phyloP scores from a whole-genome alignment of 2,888 invertebrate genomes.

The Anagyrus pseudococci region DNA sequence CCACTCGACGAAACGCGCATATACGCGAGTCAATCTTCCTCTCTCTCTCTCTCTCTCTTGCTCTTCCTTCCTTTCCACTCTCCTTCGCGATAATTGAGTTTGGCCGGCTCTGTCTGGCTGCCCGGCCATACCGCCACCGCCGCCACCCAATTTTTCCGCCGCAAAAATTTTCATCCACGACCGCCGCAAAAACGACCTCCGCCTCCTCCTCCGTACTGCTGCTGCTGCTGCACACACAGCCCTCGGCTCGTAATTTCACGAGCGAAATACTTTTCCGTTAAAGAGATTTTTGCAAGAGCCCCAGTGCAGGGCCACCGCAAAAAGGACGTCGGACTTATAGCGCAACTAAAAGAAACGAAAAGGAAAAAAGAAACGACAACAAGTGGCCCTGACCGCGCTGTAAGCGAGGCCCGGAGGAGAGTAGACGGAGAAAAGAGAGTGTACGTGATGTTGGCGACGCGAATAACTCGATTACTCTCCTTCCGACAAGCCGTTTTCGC shows the following conservation, averaged over 20 bases:
- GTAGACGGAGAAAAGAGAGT: neutral
- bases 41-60: no score
- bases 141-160: slow-evolving; percentile 5
- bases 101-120: neutral
- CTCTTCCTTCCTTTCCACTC: no score
- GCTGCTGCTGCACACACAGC: no score
- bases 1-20: neutral
- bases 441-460: neutral
- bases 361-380: neutral
- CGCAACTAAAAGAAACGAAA: neutral
- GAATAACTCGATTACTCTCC: slow-evolving; percentile 1
- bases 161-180: slow-evolving; percentile 16
- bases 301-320: neutral
- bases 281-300: neutral
- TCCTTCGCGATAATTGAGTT: slow-evolving; percentile 21
- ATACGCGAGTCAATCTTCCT: no score
- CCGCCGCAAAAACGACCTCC: slow-evolving; percentile 13
- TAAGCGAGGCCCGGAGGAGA: neutral
- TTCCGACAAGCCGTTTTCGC: no score
- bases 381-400: neutral
- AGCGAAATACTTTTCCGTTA: slow-evolving; percentile 5
- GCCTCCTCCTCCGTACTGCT: no score
- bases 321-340: neutral
- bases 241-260: slow-evolving; percentile 30
- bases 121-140: no score